Conservation (phyloP, 2,888 invertebrate genomes). For the Watsonalla binaria region DNA sequence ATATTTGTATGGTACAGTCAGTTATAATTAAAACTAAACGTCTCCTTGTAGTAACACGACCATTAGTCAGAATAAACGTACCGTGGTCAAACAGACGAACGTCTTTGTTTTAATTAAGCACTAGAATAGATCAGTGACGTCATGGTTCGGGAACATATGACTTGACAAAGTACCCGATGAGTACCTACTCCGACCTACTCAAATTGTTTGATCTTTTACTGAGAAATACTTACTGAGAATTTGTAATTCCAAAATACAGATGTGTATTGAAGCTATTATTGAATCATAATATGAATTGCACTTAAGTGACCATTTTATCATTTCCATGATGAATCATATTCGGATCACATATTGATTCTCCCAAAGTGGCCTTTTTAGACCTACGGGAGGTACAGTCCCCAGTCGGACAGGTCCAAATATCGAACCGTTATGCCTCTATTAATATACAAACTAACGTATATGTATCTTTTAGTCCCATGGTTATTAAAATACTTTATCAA, state of each 20-base stretch:
- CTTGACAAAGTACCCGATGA: not conserved
- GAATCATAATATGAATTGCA: too few species aligned
- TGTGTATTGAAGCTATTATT: too few species aligned
- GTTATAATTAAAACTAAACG: slow-evolving; percentile 38
- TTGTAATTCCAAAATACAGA: too few species aligned
- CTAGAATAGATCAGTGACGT: not conserved
- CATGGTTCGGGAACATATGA: not conserved
- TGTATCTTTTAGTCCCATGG: not conserved
- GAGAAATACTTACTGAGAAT: too few species aligned
- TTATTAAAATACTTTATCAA: not conserved
- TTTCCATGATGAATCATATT: too few species aligned
- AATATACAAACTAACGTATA: too few species aligned
- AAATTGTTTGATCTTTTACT: not conserved
- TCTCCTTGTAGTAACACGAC: slow-evolving; percentile 18
- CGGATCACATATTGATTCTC: too few species aligned
- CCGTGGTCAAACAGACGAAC: slow-evolving; percentile 15
- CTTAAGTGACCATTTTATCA: too few species aligned
- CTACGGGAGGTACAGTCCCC: too few species aligned
- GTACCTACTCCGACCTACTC: not conserved
- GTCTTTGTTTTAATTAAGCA: slow-evolving; percentile 5
- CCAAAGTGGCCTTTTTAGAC: too few species aligned
- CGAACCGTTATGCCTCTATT: too few species aligned
- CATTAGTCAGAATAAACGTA: slow-evolving; percentile 42
- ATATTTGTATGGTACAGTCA: slow-evolving; percentile 23
- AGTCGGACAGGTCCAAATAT: too few species aligned